Evolutionary conservation across 2,888 invertebrate species (phyloP), one percentile per base, ranked within the genome.

Genomic region (Liopterus haemorrhoidalis): DNA sequence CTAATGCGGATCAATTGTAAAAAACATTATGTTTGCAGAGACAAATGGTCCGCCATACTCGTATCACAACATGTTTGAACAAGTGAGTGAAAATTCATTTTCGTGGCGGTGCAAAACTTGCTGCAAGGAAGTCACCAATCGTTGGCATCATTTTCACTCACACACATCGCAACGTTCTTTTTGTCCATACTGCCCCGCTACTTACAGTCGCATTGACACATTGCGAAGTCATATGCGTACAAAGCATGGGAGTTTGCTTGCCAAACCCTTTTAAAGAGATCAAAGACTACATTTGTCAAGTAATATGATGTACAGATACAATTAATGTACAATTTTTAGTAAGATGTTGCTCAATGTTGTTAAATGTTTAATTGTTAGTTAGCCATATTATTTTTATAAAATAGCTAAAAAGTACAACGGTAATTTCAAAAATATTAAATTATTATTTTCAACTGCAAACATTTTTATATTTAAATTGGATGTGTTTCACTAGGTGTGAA

Each of bases 141-240:
- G 86, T 70, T 88, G 87, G 87, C 87, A 88, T 69, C 87, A 88
- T 72, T 86, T 79, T 74, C 86, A 87, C 70, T 84, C 83, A 59
- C 87, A 88, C 71, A 84, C 83, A 49, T 79, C 84, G 54, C 82
- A 83, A 69, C 77, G 87, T 59, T 85, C 82, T 56, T 76, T 79
- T 61, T 89, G 89, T 70, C 86, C 85, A 50, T 85, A 85, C 70
- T 89, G 89, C 72, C 83, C 85, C 54, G 85, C 86, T 60, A 85
- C 86, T 50, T 89, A 89, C 74, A 87, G 86, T 72, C 79, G 89
- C 67, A 86, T 86, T 68, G 89, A 90, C 72, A 88, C 89, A 38
- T 73, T 89, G 64, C 81, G 87, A 64, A 79, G 82, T 41, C 89
- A 90, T 66, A 76, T 88, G 68, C 78, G 85, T 55, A 76, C 81